Conservation (phyloP, 2,113 vertebrate genomes). For the Erythrolamprus reginae region DNA sequence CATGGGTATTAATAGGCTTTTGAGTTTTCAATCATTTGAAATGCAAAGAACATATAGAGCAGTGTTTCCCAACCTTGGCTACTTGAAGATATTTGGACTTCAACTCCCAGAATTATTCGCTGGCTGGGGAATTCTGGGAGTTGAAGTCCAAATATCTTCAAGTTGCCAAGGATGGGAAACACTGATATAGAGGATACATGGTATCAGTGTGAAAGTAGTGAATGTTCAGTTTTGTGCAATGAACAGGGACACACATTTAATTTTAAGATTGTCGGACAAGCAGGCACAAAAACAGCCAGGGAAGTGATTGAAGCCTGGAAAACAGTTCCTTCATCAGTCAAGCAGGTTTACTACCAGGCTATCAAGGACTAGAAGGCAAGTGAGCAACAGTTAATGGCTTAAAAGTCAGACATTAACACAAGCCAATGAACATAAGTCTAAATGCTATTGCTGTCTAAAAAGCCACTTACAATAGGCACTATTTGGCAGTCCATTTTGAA, state of each 20-base stretch:
- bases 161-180: no score
- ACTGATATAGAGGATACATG: background rate
- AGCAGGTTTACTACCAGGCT: background rate
- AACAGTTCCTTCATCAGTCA: background rate
- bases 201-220: background rate
- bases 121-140: no score
- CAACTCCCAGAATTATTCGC: no score
- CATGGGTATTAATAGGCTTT: background rate
- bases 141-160: no score
- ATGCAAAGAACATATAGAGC: no score
- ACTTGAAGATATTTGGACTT: no score
- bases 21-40: background rate
- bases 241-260: background rate
- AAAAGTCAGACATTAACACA: background rate
- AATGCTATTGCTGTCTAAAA: no score
- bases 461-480: background rate
- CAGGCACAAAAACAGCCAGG: background rate
- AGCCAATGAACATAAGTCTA: no score
- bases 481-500: background rate
- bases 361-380: background rate
- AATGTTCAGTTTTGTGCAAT: background rate
- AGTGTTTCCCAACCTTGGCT: no score
- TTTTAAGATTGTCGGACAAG: background rate
- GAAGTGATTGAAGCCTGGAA: background rate
- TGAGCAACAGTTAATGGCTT: background rate